phyloP scores from a whole-genome alignment of 2,113 vertebrate species.

The Hirundichthys speculiger region DNA sequence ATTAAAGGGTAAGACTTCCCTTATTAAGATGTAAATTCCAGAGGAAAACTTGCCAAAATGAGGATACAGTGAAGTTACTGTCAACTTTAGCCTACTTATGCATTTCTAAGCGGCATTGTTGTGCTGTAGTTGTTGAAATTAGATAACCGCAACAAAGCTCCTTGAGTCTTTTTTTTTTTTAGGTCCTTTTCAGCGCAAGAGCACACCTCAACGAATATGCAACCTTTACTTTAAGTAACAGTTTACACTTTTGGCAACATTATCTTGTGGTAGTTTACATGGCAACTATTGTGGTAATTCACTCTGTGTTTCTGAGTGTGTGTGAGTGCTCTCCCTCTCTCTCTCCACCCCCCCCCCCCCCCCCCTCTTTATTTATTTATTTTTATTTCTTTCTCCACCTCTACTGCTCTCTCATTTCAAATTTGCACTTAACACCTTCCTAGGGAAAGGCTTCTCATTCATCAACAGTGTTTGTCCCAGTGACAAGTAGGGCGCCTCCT shows the following conservation, averaged over 20 bases:
- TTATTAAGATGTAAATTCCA: conserved; percentile 83
- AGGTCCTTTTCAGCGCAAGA: conserved; percentile 56
- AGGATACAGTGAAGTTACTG: conserved; percentile 78
- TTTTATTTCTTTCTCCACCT: conserved; percentile 44
- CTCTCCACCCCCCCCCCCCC: too few relatives aligned
- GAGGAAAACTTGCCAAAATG: conserved; percentile 74
- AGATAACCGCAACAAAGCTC: conserved; percentile 53
- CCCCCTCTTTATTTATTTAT: too few relatives aligned
- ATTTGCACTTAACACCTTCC: conserved; percentile 88
- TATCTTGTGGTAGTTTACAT: conserved; percentile 69
- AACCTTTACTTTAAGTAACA: conserved; percentile 62
- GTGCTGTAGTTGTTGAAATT: conserved; percentile 65
- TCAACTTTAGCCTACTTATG: conserved; percentile 77
- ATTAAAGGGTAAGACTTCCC: conserved; percentile 81
- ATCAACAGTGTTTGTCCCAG: conserved; percentile 86
- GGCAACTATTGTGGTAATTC: conserved; percentile 69
- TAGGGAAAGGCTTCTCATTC: conserved; percentile 84
- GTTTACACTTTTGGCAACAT: conserved; percentile 75
- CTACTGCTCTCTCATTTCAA: conserved; percentile 77
- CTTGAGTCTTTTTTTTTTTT: conserved; percentile 42
- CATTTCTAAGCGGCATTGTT: conserved; percentile 71
- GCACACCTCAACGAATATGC: conserved; percentile 54
- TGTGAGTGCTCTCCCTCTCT: conserved; percentile 30
- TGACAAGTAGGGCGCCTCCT: conserved; percentile 84
- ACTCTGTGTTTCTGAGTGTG: conserved; percentile 50